Evolutionary conservation across 2,888 invertebrate species (phyloP).

Genomic region (Helobdella robusta): DNA sequence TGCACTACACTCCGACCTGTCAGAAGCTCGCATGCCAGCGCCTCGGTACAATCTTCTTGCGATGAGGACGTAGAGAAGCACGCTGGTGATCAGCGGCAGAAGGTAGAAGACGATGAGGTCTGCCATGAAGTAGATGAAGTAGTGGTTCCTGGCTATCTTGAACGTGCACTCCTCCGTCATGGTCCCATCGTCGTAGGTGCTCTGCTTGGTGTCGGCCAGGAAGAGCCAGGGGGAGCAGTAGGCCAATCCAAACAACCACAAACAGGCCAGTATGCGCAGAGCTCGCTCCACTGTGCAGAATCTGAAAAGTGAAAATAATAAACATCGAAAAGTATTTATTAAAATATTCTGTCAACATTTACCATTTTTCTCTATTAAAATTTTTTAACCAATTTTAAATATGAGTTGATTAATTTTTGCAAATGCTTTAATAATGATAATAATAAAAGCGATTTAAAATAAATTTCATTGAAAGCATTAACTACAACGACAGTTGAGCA

Average conservation of each 20-base stretch:
- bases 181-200: slow-evolving; percentile 42
- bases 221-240: slow-evolving; percentile 59
- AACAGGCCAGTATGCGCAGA: slow-evolving; percentile 54
- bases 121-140: slow-evolving; percentile 55
- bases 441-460: too few relatives aligned
- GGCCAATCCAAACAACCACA: slow-evolving; percentile 56
- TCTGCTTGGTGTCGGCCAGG: slow-evolving; percentile 51
- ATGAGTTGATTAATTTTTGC: too few relatives aligned
- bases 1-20: too few relatives aligned
- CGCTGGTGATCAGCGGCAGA: slow-evolving; percentile 56
- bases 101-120: slow-evolving; percentile 58
- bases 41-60: slow-evolving; percentile 51
- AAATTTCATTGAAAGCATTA: too few relatives aligned
- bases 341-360: too few relatives aligned
- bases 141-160: slow-evolving; percentile 45
- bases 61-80: slow-evolving; percentile 56
- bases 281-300: slow-evolving; percentile 58
- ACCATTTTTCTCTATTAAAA: too few relatives aligned
- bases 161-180: slow-evolving; percentile 52
- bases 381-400: too few relatives aligned
- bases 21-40: not conserved
- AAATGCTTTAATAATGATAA: too few relatives aligned
- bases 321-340: too few relatives aligned
- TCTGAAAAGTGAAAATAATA: too few relatives aligned
- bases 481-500: too few relatives aligned